Base-by-base conservation (phyloP, 2,888 invertebrate species). In the Caenorhabditis angaria region DNA sequence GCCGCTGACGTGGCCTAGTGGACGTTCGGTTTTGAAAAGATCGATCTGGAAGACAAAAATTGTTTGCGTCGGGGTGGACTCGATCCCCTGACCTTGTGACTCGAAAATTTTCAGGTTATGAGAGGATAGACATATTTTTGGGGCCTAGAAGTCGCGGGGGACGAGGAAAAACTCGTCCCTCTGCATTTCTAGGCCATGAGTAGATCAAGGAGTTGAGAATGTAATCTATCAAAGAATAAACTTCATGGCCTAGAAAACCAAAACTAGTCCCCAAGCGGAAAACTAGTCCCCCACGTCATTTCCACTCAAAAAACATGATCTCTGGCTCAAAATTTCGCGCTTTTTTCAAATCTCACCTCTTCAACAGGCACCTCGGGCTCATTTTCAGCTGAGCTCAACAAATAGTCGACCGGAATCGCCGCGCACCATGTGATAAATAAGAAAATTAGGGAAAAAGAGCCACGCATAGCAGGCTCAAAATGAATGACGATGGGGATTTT, bases 1-100 rank as follows among this genome's bases (percentile, higher is more conserved):
- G 6, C 90, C 90, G 25, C 78, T 70, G 18, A 83, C 80, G 56
- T 83, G 80, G 6, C 86, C 86, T 22, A 86, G 57, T 20, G 74
- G 73, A 59, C 78, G 76, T 53, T 61, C 61, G n/a, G 70, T 61
- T 12, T 57, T 35, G 63, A 80, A 65, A 1, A 79, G 1, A 5
- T 59, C 72, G n/a, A 75, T 63, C 77, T 79, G 68, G 14, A 73
- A 69, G 4, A 22, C 2, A 50, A 6, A n/a, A n/a, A n/a, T n/a
- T n/a, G n/a, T n/a, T n/a, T n/a, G n/a, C n/a, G n/a, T n/a, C n/a
- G n/a, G n/a, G n/a, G n/a, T n/a, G n/a, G n/a, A n/a, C n/a, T n/a
- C n/a, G n/a, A n/a, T n/a, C n/a, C n/a, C n/a, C n/a, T n/a, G n/a
- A n/a, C n/a, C n/a, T n/a, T n/a, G n/a, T n/a, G n/a, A n/a, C n/a